Evolutionary conservation across 2,888 invertebrate genomes (phyloP), one percentile per base, ranked within the genome.

Genomic region (Euplagia quadripunctaria): DNA sequence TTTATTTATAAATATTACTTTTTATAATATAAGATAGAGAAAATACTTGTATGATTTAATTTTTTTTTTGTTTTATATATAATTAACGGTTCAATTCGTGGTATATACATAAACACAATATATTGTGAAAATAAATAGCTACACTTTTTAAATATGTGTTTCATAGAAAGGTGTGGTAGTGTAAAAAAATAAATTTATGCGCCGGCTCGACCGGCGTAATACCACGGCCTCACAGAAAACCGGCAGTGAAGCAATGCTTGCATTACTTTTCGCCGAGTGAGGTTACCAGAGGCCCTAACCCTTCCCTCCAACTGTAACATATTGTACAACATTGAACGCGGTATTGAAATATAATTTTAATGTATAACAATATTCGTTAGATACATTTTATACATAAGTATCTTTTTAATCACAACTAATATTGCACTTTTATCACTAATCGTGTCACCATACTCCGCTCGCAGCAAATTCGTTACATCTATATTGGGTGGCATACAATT

Each of bases 381-480:
- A 71, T 9, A 43, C 42, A 52, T 55, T 20, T 16, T 43, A 51
- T 64, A 64, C 17, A 52, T 51, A 66, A 80, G 79, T 76, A 72
- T 43, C n/a, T 65, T 41, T 64, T 64, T 64, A 31, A 17, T 77
- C 80, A 75, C 83, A 84, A 66, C 86, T 87, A 87, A 86, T 88
- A 88, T 88, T 88, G 88, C 88, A 88, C 88, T 75, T 74, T 66
- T 85, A 88, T 87, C 85, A 87, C 87, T 83, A 79, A 81, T 78
- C 69, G 73, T 75, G 70, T 71, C 46, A 16, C 17, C n/a, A 52
- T 20, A 55, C 76, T 74, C 75, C 79, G 74, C 79, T 81, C 79
- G 64, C 42, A 51, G 66, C 46, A 65, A 31, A 12, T 17, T 41
- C 12, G 51, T 67, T 58, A 64, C 9, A 20, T 14, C 1, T 12